Evolutionary conservation across 35 echinoderm and acorn worm genomes (phyloP), one percentile per base, ranked within the genome.

Genomic region (Lytechinus pictus): DNA sequence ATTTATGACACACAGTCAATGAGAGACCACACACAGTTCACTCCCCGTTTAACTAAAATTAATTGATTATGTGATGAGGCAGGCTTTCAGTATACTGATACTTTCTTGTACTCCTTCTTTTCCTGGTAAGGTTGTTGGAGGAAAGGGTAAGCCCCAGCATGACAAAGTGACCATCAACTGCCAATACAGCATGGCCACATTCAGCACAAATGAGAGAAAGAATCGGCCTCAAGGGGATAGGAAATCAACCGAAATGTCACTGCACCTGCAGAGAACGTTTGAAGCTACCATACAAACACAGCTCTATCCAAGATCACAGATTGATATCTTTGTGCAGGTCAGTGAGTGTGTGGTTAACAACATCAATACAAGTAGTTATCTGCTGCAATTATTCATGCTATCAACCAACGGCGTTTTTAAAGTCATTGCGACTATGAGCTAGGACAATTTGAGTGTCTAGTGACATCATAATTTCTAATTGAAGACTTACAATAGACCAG

Each of bases 311-410:
- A 87, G 97, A 86, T 99, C 98, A 71, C 98, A 99, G 93, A 99
- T 99, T 96, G 98, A 99, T 66, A 99, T 99, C 56, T 99, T 96
- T 96, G 97, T 98, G n/a, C 98, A 99, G 98, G 98, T 99, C 66
- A 90, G 66, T 79, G 19, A 79, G 19, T 29, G 9, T 58, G 56
- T 58, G 56, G 9, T 58, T 58, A 13, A 58, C 9, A 58, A 58
- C 33, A 44, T 44, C 33, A 44, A 44, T 44, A 44, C 33, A 10
- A 58, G 0, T 9, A 9, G 9, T 9, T 58, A 10, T 58, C 9
- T 0, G 9, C 56, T 58, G 9, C 2, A 58, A 10, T 58, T 57
- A 58, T 44, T 44, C 33, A 44, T 44, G 33, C 33, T 44, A 44
- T 44, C n/a, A 2, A 44, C 33, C 2, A 44, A 44, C 2, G 33